phyloP scores from a whole-genome alignment of 2,888 invertebrate species.

The Melinaea menophilus region DNA sequence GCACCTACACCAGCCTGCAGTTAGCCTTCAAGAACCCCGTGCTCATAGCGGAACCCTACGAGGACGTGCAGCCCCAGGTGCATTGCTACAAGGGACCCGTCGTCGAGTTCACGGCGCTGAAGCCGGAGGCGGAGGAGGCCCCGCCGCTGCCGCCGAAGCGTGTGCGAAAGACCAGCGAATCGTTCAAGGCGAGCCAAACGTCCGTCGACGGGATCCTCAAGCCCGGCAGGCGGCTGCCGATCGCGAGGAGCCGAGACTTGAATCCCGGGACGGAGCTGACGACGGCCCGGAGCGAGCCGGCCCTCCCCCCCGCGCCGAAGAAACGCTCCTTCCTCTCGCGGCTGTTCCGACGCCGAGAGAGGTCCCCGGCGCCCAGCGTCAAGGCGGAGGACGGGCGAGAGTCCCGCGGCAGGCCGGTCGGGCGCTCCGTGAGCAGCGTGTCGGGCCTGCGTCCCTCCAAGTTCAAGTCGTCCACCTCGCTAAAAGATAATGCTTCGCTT shows the following conservation, averaged over 20 bases:
- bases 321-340: slow-evolving; percentile 72
- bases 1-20: slow-evolving; percentile 90
- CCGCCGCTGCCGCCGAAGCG: slow-evolving; percentile 91
- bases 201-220: slow-evolving; percentile 64
- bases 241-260: slow-evolving; percentile 49
- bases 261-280: slow-evolving; percentile 42
- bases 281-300: slow-evolving; percentile 63
- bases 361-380: slow-evolving; percentile 68
- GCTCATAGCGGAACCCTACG: slow-evolving; percentile 77
- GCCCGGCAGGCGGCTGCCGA: slow-evolving; percentile 57
- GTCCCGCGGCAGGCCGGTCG: slow-evolving; percentile 65
- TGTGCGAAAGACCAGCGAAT: slow-evolving; percentile 75
- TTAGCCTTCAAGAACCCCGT: slow-evolving; percentile 91
- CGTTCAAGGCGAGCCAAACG: slow-evolving; percentile 63
- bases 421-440: slow-evolving; percentile 79
- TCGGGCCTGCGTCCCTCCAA: slow-evolving; percentile 78
- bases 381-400: slow-evolving; percentile 57
- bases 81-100: slow-evolving; percentile 72
- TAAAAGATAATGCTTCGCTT: slow-evolving; percentile 48
- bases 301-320: slow-evolving; percentile 62
- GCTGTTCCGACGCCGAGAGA: slow-evolving; percentile 64
- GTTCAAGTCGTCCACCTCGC: slow-evolving; percentile 64
- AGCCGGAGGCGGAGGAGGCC: slow-evolving; percentile 78
- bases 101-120: slow-evolving; percentile 72
- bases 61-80: slow-evolving; percentile 76